Evolutionary conservation across 1,140 invertebrate genomes (phyloP), one percentile per base, ranked within the genome.

Genomic region (Neodiprion pinetum): DNA sequence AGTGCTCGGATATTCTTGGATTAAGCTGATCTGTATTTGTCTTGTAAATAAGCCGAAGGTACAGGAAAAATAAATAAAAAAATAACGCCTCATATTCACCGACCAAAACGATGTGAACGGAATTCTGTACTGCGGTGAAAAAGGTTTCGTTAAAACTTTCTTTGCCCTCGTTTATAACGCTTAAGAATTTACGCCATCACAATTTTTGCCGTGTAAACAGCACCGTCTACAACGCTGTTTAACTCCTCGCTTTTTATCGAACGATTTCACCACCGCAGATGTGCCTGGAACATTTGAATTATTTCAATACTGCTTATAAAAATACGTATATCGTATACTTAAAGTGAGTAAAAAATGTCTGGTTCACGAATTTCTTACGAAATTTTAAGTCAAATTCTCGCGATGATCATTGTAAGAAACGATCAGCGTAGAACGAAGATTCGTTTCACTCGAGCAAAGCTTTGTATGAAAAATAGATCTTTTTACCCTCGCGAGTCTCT

Each of bases 11-110:
- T 61, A 61, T 61, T 61, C 28, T 3, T 61, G 3, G 7, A 11
- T 8, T 61, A 61, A 61, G 53, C 53, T 61, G 53, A 61, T 61
- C 53, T 61, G 53, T 61, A n/a, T 61, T 61, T 61, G 53, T 61
- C 53, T 61, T 61, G 2, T 61, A 11, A 12, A n/a, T 12, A 61
- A n/a, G 53, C 11, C 1, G 53, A 61, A 61, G 1, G 53, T 12
- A 61, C n/a, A 61, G 11, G n/a, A n/a, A 61, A 61, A 61, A 61
- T 12, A 4, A 61, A 61, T 4, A 1, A 61, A 61, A 61, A 61
- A 61, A 61, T n/a, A 61, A 61, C 11, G 28, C 28, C 53, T 8
- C n/a, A 61, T 8, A 61, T 61, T 61, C 53, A 61, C 53, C 53
- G n/a, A 12, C 53, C 53, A n/a, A n/a, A 61, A 61, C 53, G 53